Evolutionary conservation across 92 coral and sea anemone genomes (phyloP).

Genomic region (Epizoanthus illoricatus): DNA sequence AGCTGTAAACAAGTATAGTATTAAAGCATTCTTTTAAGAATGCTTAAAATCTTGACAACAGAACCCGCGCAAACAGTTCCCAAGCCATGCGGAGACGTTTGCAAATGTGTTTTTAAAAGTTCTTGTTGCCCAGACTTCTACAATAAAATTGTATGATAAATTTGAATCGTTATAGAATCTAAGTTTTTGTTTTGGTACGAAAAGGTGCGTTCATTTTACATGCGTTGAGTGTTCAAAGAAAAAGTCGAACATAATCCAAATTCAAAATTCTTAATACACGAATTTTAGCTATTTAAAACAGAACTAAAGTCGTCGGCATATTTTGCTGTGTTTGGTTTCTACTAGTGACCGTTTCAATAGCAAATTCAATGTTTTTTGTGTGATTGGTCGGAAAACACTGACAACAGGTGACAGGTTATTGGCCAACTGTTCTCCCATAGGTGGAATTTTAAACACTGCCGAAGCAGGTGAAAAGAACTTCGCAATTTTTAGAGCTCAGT

Average conservation of each 20-base stretch:
- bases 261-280: background rate
- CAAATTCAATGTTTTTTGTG: background rate
- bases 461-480: conserved; percentile 33
- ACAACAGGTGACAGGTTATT: conserved; percentile 35
- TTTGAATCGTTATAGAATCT: background rate
- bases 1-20: no score
- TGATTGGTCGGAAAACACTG: conserved; percentile 12
- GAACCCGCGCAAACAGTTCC: background rate
- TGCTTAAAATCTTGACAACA: no score
- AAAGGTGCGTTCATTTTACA: no score
- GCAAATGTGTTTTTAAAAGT: conserved; percentile 3
- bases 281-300: background rate
- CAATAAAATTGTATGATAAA: background rate
- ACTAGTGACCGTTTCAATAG: conserved; percentile 13
- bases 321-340: conserved; percentile 25
- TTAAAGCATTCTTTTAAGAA: no score
- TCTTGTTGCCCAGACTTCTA: background rate
- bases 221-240: no score
- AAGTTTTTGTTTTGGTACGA: no score
- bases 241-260: background rate
- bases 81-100: conserved; percentile 1
- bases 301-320: background rate
- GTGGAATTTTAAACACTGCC: background rate
- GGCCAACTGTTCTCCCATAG: conserved; percentile 1
- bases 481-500: background rate